Conservation (phyloP, 2,113 vertebrate species). For the Brachyhypopomus occidentalis region DNA sequence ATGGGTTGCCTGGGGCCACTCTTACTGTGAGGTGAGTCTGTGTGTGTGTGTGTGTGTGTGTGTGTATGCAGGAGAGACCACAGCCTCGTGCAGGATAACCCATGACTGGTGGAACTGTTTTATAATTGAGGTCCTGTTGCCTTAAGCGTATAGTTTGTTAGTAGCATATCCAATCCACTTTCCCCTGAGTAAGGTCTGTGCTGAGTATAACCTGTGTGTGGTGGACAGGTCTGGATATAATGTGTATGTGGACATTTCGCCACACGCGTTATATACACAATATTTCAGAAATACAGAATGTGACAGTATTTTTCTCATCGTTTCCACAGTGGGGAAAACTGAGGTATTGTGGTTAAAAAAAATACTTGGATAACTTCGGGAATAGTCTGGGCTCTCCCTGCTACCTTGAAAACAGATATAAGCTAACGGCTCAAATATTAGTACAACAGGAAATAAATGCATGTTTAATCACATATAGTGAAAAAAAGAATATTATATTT, state of each 20-base stretch:
- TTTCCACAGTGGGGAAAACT: not conserved
- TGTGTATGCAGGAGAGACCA: conserved; percentile 37
- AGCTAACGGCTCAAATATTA: too few species aligned
- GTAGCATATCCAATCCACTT: conserved; percentile 43
- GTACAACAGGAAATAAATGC: too few species aligned
- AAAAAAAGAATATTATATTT: too few species aligned
- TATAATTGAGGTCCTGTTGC: conserved; percentile 60
- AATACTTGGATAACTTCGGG: too few species aligned
- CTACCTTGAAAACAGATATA: too few species aligned
- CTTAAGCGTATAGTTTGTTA: conserved; percentile 52
- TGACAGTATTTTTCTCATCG: not conserved
- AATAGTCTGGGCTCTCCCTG: too few species aligned
- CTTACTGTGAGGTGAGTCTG: conserved; percentile 43
- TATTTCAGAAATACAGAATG: not conserved
- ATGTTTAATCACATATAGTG: too few species aligned
- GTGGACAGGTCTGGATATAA: not conserved
- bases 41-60: conserved; percentile 32
- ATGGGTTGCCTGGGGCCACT: conserved; percentile 53
- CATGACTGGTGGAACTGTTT: conserved; percentile 52
- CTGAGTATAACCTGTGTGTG: conserved; percentile 5
- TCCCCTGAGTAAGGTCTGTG: conserved; percentile 39
- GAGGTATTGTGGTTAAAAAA: not conserved
- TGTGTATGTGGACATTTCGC: too few species aligned
- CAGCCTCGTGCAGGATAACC: conserved; percentile 52
- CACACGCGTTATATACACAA: not conserved